Percentiles rank a stretch among this genome's conserved stretches.
phyloP scores from a whole-genome alignment of 2,113 vertebrate species.

The Hippoglossus stenolepis region DNA sequence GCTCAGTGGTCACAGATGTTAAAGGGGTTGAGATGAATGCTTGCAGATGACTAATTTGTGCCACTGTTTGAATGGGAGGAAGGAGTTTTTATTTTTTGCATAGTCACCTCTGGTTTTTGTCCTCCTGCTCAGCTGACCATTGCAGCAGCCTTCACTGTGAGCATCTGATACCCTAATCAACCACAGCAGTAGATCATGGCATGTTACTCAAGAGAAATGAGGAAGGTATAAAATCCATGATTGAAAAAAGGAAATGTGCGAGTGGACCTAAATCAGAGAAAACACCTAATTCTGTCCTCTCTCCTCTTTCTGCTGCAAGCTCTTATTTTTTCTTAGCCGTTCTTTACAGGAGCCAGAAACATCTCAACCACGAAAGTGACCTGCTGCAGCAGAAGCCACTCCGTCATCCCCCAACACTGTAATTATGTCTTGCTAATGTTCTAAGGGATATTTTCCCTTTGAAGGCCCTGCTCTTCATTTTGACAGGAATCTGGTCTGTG shows the following conservation, averaged over 20 bases:
- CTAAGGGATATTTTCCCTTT: conserved; percentile 66
- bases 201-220: background rate
- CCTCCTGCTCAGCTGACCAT: conserved; percentile 20
- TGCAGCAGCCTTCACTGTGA: conserved; percentile 12
- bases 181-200: conserved; percentile 17
- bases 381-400: conserved; percentile 50
- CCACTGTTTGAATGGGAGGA: conserved; percentile 45
- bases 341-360: conserved; percentile 41
- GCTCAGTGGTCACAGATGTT: conserved; percentile 73
- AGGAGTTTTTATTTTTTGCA: conserved; percentile 36
- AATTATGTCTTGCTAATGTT: conserved; percentile 71
- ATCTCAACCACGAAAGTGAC: conserved; percentile 57
- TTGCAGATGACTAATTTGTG: conserved; percentile 74
- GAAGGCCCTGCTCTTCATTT: conserved; percentile 71
- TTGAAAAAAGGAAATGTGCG: conserved; percentile 4
- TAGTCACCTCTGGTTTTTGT: conserved; percentile 38
- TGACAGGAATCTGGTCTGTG: conserved; percentile 69
- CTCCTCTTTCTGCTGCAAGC: conserved; percentile 11
- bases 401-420: conserved; percentile 57
- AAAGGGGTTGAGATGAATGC: conserved; percentile 65
- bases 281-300: conserved; percentile 13
- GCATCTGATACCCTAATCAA: conserved; percentile 19
- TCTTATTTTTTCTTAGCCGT: conserved; percentile 18
- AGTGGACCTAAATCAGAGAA: conserved; percentile 5
- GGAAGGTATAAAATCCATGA: background rate